phyloP scores from a whole-genome alignment of 2,113 vertebrate genomes.

The Macquaria ambigua region DNA sequence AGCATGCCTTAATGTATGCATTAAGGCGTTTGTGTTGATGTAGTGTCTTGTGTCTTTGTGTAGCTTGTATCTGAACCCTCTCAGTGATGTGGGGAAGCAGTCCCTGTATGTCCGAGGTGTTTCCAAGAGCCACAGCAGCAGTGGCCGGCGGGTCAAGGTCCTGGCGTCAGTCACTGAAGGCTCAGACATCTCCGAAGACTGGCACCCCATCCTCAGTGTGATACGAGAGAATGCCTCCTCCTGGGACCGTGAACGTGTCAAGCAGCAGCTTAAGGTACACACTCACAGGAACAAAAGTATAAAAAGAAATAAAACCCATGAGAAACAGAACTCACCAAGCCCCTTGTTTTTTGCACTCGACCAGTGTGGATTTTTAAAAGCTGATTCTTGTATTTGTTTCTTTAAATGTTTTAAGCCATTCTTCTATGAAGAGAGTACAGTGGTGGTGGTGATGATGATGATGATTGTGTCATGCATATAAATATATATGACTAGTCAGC shows the following conservation, averaged over 20 bases:
- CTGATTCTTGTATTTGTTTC: too few relatives aligned
- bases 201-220: conserved; percentile 91
- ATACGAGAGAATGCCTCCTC: conserved; percentile 88
- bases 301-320: background rate
- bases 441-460: too few relatives aligned
- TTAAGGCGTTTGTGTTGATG: background rate
- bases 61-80: conserved; percentile 95
- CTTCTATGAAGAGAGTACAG: too few relatives aligned
- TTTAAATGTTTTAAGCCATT: too few relatives aligned
- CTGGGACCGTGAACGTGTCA: conserved; percentile 88
- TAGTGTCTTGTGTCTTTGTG: background rate
- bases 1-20: background rate
- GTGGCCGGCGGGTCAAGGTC: conserved; percentile 81
- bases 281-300: background rate
- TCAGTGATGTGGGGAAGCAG: conserved; percentile 91
- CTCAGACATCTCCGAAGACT: conserved; percentile 89
- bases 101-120: conserved; percentile 79
- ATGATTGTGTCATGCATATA: too few relatives aligned
- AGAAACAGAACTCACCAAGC: background rate
- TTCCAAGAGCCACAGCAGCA: conserved; percentile 71
- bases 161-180: conserved; percentile 93
- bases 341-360: background rate
- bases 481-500: too few relatives aligned
- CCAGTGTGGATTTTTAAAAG: background rate
- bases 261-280: conserved; percentile 86